Conservation (phyloP, 2,113 vertebrate species). For the Hippolais icterina region DNA sequence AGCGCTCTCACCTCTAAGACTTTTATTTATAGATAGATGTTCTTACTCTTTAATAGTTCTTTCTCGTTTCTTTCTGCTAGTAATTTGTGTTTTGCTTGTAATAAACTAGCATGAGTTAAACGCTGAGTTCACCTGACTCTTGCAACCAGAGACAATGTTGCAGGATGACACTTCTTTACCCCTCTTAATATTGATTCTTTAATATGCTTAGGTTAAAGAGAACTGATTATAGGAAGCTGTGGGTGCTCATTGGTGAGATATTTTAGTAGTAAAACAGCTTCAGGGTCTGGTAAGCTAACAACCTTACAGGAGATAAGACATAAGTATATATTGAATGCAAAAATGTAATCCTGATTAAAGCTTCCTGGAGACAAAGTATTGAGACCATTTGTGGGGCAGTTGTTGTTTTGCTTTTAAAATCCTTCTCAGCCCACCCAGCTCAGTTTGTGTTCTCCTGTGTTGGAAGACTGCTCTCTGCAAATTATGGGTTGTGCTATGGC, state of each 20-base stretch:
- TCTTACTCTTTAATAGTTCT: background rate
- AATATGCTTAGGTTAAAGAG: constrained; percentile 14
- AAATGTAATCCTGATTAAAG: background rate
- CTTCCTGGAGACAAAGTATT: background rate
- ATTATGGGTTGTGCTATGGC: background rate
- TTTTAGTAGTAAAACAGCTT: constrained; percentile 13
- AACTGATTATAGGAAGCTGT: constrained; percentile 12
- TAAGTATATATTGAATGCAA: background rate
- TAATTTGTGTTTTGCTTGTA: background rate
- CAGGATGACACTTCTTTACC: background rate
- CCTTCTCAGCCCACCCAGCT: background rate
- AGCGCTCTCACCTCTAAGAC: background rate
- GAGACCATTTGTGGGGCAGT: rapidly evolving
- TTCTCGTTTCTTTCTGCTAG: background rate
- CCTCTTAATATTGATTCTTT: constrained; percentile 5
- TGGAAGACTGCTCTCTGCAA: background rate
- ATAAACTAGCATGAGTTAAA: background rate
- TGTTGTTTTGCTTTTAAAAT: background rate
- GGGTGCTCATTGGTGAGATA: background rate
- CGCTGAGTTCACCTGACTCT: background rate
- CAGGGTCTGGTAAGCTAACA: background rate
- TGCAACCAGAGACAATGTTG: background rate
- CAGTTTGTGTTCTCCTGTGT: background rate
- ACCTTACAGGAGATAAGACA: background rate
- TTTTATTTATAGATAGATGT: background rate